Evolutionary conservation across 2,797 vertebrate genomes (phyloP), one percentile per base, ranked within the genome.

Genomic region (Sphaeramia orbicularis): DNA sequence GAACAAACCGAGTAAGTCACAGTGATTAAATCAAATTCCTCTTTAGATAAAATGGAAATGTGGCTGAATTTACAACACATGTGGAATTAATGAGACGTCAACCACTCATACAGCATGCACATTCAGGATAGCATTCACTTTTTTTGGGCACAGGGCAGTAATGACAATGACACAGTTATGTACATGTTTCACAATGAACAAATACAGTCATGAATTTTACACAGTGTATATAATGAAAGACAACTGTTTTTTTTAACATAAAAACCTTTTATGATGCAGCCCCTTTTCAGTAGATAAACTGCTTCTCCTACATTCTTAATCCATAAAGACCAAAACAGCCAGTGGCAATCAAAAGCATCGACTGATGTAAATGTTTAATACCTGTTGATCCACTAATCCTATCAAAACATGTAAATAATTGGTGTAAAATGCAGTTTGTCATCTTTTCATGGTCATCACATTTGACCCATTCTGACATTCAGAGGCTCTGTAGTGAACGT

Each of bases 81-180:
- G 49, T 41, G 60, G 50, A 59, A 49, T 38, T 41, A 64, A 27
- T 45, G 21, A 56, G 64, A 85, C 35, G 42, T 50, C 45, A 58
- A 59, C 73, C 59, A 55, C 36, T 60, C 63, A 56, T 57, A 56
- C 40, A 65, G 11, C 80, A 87, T 86, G 85, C 89, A 87, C 53
- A 76, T 42, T 76, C 38, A 60, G 48, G 32, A 67, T 24, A 43
- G 4, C 51, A 35, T 51, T 71, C 42, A 24, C 16, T 49, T 71
- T 50, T 24, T 65, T 43, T 14, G 51, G 53, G 51, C 5, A 10
- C 18, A 43, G n/a, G 52, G 50, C 0, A 8, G 45, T 19, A 19
- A 14, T 12, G 53, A 68, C 48, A 47, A 16, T 55, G 71, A 80
- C 48, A 47, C 36, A 61, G 49, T 12, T 47, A 58, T 30, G 18